Evolutionary conservation across 2,113 vertebrate species (phyloP).

Genomic region (Daboia siamensis): DNA sequence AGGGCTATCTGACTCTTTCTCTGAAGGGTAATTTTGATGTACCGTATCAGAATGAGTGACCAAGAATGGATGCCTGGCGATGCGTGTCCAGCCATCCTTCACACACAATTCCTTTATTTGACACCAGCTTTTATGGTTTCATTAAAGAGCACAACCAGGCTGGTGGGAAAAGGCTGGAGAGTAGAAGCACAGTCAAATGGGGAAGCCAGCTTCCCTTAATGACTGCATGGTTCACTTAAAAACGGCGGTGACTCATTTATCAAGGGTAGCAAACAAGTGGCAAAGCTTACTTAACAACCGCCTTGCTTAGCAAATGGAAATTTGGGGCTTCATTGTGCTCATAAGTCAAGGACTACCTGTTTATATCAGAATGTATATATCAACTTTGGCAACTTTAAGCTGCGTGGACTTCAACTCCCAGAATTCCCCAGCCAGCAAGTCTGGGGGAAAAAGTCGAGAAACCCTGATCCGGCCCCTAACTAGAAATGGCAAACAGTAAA

Average conservation of each 20-base stretch:
- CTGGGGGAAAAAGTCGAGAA: not conserved
- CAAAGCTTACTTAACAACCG: not conserved
- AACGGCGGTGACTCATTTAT: too few species aligned
- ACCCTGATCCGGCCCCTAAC: not conserved
- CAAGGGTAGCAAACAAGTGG: too few species aligned
- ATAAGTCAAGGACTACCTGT: too few species aligned
- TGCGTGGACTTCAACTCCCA: not conserved
- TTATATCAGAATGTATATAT: too few species aligned
- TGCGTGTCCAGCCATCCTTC: not conserved
- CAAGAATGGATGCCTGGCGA: not conserved
- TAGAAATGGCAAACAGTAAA: not conserved
- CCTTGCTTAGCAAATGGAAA: too few species aligned
- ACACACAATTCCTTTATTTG: not conserved
- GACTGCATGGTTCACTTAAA: too few species aligned
- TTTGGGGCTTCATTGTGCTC: too few species aligned
- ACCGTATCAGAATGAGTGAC: fast-evolving
- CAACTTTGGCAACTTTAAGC: not conserved
- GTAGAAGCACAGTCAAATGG: not conserved
- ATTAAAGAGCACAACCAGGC: not conserved
- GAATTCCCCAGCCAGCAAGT: not conserved
- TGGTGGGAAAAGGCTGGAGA: not conserved
- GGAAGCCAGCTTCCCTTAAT: too few species aligned
- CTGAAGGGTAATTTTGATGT: not conserved
- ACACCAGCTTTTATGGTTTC: not conserved
- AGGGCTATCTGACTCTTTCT: not conserved